Conservation (phyloP, 2,888 invertebrate species). For the Anarsia innoxiella region DNA sequence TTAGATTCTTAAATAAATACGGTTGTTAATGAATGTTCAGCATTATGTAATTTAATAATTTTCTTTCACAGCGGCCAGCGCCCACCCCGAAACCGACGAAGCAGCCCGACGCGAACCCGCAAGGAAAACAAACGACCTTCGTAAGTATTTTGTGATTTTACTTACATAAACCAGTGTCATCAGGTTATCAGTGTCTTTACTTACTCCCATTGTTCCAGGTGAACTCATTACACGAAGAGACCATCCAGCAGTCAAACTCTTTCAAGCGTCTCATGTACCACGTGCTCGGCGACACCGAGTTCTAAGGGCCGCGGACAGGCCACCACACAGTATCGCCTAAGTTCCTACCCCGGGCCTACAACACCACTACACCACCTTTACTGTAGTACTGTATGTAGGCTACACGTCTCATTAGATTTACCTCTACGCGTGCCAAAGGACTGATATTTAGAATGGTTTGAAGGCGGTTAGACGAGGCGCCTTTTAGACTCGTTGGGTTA, state of each 20-base stretch:
- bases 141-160: slow-evolving; percentile 38
- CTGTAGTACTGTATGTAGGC: too few relatives aligned
- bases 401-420: too few relatives aligned
- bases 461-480: slow-evolving; percentile 43
- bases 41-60: neutral
- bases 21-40: neutral
- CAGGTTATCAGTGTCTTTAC: neutral
- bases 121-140: slow-evolving; percentile 67
- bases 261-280: slow-evolving; percentile 95
- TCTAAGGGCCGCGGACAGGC: slow-evolving; percentile 48
- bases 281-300: slow-evolving; percentile 86
- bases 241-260: slow-evolving; percentile 92
- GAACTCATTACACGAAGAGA: slow-evolving; percentile 83
- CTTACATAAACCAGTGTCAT: neutral
- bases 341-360: too few relatives aligned
- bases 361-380: too few relatives aligned
- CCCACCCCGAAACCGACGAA: slow-evolving; percentile 56
- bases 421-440: too few relatives aligned
- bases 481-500: slow-evolving; percentile 41
- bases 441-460: slow-evolving; percentile 32
- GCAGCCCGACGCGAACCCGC: slow-evolving; percentile 44
- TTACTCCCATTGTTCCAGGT: too few relatives aligned
- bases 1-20: neutral
- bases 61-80: slow-evolving; percentile 42
- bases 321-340: too few relatives aligned